Evolutionary conservation across 2,113 vertebrate species (phyloP).

Genomic region (Notiomystis cincta): DNA sequence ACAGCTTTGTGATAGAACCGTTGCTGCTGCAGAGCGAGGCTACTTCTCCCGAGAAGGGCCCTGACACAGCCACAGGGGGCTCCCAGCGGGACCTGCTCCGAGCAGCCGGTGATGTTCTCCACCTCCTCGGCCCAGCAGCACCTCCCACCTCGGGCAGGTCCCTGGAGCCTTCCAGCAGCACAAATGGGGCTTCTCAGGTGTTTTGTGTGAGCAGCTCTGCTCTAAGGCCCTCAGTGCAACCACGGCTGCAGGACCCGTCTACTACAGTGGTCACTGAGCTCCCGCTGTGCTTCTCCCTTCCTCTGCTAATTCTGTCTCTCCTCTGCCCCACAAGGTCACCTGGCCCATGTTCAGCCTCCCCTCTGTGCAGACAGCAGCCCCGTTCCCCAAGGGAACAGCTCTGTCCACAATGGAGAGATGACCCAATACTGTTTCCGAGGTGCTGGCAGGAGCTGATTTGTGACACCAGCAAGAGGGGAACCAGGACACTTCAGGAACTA

Average conservation of each 20-base stretch:
- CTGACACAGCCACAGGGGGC: not conserved
- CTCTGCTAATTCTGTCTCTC: not conserved
- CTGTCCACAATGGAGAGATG: not conserved
- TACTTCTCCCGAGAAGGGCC: not conserved
- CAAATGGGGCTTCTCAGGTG: not conserved
- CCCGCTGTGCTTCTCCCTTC: not conserved
- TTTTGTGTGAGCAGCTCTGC: not conserved
- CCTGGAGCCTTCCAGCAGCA: not conserved
- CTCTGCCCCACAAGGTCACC: not conserved
- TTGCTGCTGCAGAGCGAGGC: slow-evolving; percentile 52
- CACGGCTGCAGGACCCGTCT: not conserved
- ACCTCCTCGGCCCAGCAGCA: not conserved
- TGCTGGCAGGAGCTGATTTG: not conserved
- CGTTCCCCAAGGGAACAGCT: not conserved
- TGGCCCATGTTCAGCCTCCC: not conserved
- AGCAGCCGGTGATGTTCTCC: not conserved
- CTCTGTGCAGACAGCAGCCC: not conserved
- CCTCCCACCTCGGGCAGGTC: not conserved
- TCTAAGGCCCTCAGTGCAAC: not conserved
- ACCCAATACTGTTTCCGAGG: not conserved
- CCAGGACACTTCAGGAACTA: not conserved
- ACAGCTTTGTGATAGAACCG: slow-evolving; percentile 65
- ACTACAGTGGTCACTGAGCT: not conserved
- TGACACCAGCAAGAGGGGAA: not conserved
- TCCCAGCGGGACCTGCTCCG: not conserved